Evolutionary conservation across 2,888 invertebrate genomes (phyloP).

Genomic region (Copidosoma aretas): DNA sequence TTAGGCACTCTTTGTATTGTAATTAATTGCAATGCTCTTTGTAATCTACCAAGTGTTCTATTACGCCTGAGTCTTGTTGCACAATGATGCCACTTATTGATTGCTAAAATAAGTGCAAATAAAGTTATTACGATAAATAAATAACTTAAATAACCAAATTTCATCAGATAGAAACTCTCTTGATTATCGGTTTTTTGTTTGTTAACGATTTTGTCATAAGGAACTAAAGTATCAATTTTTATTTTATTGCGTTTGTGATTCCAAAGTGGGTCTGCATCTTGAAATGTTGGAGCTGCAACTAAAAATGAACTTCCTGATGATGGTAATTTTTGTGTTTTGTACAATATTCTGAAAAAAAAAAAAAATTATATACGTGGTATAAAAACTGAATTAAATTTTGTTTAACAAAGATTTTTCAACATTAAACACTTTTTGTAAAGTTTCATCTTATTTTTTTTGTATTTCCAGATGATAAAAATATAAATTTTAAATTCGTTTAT

Average conservation of each 20-base stretch:
- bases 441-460: too few species aligned
- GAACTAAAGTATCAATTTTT: slow-evolving; percentile 39
- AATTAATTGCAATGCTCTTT: slow-evolving; percentile 59
- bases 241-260: slow-evolving; percentile 50
- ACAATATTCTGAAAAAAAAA: slow-evolving; percentile 69
- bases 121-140: slow-evolving; percentile 47
- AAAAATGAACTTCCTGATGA: slow-evolving; percentile 70
- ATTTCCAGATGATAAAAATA: too few species aligned
- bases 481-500: too few species aligned
- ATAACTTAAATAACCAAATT: slow-evolving; percentile 49
- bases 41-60: slow-evolving; percentile 55
- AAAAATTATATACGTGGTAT: background rate
- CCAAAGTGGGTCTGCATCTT: slow-evolving; percentile 54
- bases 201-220: slow-evolving; percentile 36
- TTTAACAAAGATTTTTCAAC: background rate
- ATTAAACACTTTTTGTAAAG: slow-evolving; percentile 16
- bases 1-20: slow-evolving; percentile 58
- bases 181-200: slow-evolving; percentile 37
- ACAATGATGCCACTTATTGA: slow-evolving; percentile 53
- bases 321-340: slow-evolving; percentile 78
- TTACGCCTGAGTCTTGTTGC: slow-evolving; percentile 54
- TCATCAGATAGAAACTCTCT: slow-evolving; percentile 39
- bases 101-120: slow-evolving; percentile 47
- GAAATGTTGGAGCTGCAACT: slow-evolving; percentile 45
- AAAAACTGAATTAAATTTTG: background rate